A percentile compares a stretch with the other conserved stretches of the same genome.
Conservation (phyloP, 2,113 vertebrate species). For the Sinocyclocheilus rhinocerous region DNA sequence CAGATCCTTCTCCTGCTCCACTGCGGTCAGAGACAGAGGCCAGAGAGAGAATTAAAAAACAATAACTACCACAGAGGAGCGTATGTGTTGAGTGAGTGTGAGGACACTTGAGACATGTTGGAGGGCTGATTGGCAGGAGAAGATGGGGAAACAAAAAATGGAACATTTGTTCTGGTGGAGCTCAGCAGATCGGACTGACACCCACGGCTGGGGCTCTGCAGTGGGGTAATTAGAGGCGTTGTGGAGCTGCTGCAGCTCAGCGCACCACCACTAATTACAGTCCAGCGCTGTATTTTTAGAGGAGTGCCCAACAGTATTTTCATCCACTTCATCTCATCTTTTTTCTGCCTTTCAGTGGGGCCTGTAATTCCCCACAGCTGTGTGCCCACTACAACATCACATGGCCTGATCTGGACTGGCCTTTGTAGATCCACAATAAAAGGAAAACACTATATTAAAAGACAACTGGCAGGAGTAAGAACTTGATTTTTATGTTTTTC, state of each 20-base stretch:
- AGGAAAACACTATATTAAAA: background rate
- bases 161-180: slow-evolving; percentile 60
- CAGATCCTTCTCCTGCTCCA: slow-evolving; percentile 86
- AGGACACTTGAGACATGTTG: background rate
- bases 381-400: slow-evolving; percentile 60
- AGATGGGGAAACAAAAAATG: slow-evolving; percentile 32
- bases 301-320: slow-evolving; percentile 73
- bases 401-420: background rate
- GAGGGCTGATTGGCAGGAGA: slow-evolving; percentile 25
- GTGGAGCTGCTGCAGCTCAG: slow-evolving; percentile 74
- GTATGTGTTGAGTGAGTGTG: background rate
- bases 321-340: slow-evolving; percentile 65
- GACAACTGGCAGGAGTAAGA: background rate
- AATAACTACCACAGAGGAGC: background rate
- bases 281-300: slow-evolving; percentile 77
- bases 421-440: background rate
- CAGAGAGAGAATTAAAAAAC: slow-evolving; percentile 26
- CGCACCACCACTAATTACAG: slow-evolving; percentile 79
- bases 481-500: too few species aligned
- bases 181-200: slow-evolving; percentile 59
- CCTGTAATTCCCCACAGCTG: slow-evolving; percentile 80
- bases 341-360: slow-evolving; percentile 61
- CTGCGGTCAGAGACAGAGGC: slow-evolving; percentile 67
- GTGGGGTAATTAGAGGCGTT: slow-evolving; percentile 77
- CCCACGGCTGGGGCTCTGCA: slow-evolving; percentile 47